phyloP scores from a whole-genome alignment of 2,797 vertebrate genomes.

The Poeciliopsis gracilis region DNA sequence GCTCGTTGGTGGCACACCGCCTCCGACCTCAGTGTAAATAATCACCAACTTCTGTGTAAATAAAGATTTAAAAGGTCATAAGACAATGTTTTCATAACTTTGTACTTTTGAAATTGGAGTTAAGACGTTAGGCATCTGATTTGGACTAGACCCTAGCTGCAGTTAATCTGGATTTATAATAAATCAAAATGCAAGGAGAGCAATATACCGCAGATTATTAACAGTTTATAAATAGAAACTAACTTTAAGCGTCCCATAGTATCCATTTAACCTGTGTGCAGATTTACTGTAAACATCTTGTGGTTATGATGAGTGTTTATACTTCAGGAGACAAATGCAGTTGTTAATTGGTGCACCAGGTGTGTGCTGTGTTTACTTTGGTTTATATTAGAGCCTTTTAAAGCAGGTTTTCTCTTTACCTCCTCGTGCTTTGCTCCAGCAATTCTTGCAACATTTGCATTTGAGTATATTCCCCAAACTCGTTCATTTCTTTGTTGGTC shows the following conservation, averaged over 20 bases:
- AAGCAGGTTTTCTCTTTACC: neutral
- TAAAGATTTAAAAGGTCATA: neutral
- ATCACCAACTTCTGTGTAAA: neutral
- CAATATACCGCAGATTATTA: neutral
- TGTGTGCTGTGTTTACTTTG: slow-evolving; percentile 9
- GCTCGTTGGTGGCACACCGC: neutral
- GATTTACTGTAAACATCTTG: neutral
- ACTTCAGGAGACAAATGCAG: slow-evolving; percentile 35
- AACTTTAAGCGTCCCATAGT: neutral
- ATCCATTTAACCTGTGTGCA: neutral
- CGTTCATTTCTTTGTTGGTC: slow-evolving; percentile 44
- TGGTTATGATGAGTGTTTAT: slow-evolving; percentile 14
- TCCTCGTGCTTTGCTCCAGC: slow-evolving; percentile 5
- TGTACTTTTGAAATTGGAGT: neutral
- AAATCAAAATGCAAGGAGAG: neutral
- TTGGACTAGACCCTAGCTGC: neutral
- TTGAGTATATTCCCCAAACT: slow-evolving; percentile 16
- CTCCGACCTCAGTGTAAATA: neutral
- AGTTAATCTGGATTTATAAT: slow-evolving; percentile 1
- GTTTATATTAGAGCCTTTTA: slow-evolving; percentile 38
- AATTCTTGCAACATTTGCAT: slow-evolving; percentile 41
- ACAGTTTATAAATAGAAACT: neutral
- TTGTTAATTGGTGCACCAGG: slow-evolving; percentile 50
- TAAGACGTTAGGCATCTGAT: neutral
- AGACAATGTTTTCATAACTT: neutral